Evolutionary conservation across 2,113 vertebrate species (phyloP).

Genomic region (Dolichallabes microphthalmus): DNA sequence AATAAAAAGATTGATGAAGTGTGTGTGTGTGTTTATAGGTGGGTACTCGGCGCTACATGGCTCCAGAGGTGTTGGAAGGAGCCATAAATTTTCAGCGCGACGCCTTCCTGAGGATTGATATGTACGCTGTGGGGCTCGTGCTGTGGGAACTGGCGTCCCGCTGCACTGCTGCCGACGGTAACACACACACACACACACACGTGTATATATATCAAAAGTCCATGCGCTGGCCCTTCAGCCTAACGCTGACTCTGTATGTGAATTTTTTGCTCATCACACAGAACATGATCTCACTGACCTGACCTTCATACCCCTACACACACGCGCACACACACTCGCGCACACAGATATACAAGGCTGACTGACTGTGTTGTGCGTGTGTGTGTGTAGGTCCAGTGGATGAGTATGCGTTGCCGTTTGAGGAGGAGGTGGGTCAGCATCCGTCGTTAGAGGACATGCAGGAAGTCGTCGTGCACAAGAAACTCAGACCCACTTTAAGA

Average conservation of each 20-base stretch:
- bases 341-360: background rate
- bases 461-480: constrained; percentile 98
- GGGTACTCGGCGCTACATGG: constrained; percentile 96
- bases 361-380: background rate
- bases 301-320: constrained; percentile 11
- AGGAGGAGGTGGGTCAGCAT: constrained; percentile 97
- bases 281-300: constrained; percentile 38
- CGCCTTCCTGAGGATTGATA: constrained; percentile 94
- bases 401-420: constrained; percentile 96
- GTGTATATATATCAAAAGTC: constrained; percentile 11
- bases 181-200: constrained; percentile 58
- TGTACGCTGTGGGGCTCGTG: constrained; percentile 93
- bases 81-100: constrained; percentile 99
- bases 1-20: background rate
- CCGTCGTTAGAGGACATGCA: constrained; percentile 99
- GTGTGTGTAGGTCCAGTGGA: constrained; percentile 85
- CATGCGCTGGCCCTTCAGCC: constrained; percentile 4
- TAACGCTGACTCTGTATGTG: constrained; percentile 19
- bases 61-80: constrained; percentile 96
- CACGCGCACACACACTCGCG: background rate
- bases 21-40: constrained; percentile 72
- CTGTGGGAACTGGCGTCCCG: constrained; percentile 92
- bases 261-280: constrained; percentile 22
- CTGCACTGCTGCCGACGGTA: constrained; percentile 93
- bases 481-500: constrained; percentile 88